Conservation (phyloP, 2,113 vertebrate genomes). For the Rhea pennata region DNA sequence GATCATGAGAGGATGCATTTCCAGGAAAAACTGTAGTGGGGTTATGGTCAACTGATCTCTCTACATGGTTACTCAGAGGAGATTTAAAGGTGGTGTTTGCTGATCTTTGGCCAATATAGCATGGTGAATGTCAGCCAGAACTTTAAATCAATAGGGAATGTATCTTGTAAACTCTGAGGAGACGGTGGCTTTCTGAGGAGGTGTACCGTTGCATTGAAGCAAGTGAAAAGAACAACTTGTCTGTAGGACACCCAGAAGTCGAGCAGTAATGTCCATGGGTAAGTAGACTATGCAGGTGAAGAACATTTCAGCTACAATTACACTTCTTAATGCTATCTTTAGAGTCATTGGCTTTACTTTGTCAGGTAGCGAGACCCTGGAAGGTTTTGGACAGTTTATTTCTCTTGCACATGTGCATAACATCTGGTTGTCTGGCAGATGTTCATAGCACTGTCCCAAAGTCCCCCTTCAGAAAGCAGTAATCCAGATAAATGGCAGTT, state of each 20-base stretch:
- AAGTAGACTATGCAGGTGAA: background rate
- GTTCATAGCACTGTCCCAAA: background rate
- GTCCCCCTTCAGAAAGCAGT: background rate
- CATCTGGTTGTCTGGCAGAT: background rate
- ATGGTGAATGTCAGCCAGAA: background rate
- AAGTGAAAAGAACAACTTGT: background rate
- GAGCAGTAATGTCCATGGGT: background rate
- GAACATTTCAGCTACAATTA: background rate
- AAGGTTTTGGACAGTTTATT: background rate
- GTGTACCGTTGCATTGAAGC: background rate
- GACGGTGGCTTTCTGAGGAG: background rate
- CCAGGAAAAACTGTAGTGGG: background rate
- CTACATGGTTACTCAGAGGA: rapidly evolving
- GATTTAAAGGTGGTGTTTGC: background rate
- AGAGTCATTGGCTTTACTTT: background rate
- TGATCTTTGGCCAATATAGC: background rate
- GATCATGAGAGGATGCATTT: background rate
- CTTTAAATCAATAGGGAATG: background rate
- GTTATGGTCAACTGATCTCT: background rate
- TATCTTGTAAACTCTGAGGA: background rate
- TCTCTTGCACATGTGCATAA: background rate
- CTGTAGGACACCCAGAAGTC: background rate
- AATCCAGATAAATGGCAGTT: constrained; percentile 13
- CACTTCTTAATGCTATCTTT: background rate
- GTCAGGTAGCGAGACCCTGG: background rate